These are phyloP conservation scores for Pholis gunnellus DNA, from an alignment of 2,113 vertebrate species.

Conservation along the genomic window DNA sequence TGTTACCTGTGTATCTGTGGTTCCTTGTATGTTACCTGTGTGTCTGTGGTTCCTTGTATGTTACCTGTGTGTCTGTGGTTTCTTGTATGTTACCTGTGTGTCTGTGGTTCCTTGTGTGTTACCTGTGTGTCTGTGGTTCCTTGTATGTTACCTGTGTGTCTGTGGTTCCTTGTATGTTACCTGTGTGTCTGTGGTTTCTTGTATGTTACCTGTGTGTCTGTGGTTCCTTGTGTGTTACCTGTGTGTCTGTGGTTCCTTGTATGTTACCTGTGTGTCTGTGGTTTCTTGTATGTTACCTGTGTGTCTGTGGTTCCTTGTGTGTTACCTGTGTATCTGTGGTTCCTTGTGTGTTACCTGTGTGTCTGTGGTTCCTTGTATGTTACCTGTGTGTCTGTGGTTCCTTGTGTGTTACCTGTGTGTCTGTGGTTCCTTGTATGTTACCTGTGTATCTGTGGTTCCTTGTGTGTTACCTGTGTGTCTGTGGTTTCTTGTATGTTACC, in stretches of 20 bases:
- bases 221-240: constrained; percentile 38
- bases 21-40: neutral
- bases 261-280: neutral
- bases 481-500: constrained; percentile 32
- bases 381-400: neutral
- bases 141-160: constrained; percentile 74
- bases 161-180: too few species aligned
- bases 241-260: constrained; percentile 90
- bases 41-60: neutral
- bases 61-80: constrained; percentile 87
- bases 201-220: neutral
- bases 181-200: neutral
- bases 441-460: neutral
- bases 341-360: too few species aligned
- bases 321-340: constrained; percentile 86
- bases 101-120: neutral
- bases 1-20: neutral
- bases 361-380: neutral
- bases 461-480: neutral
- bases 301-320: neutral
- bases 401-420: constrained; percentile 68
- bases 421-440: too few species aligned
- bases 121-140: neutral
- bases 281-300: neutral
- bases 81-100: too few species aligned